These are phyloP conservation scores for Cichlasoma orientale DNA, from an alignment of 2,797 vertebrate genomes.

Conservation along the genomic window DNA sequence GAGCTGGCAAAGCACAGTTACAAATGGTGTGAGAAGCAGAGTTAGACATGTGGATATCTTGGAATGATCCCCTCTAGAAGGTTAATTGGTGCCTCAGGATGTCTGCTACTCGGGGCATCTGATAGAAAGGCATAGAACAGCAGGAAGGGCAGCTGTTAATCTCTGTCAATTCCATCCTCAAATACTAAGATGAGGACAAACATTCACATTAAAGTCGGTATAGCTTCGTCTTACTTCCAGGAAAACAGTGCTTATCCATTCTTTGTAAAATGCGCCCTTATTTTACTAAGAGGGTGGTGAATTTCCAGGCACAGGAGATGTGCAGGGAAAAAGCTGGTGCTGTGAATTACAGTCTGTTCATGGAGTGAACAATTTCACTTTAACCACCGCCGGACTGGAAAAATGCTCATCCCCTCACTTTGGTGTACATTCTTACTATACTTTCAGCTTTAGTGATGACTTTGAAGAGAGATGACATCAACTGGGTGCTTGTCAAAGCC, in stretches of 20 bases:
- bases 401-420: conserved; percentile 45
- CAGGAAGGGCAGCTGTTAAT: conserved; percentile 71
- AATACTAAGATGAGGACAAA: conserved; percentile 54
- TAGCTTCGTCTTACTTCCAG: conserved; percentile 14
- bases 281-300: background rate
- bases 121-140: conserved; percentile 67
- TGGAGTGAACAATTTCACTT: conserved; percentile 4
- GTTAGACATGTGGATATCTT: conserved; percentile 65
- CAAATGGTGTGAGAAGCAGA: conserved; percentile 64
- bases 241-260: background rate
- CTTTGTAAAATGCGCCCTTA: background rate
- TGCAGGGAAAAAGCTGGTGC: conserved; percentile 35
- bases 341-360: background rate
- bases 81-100: conserved; percentile 80
- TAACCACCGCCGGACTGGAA: conserved; percentile 32
- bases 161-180: conserved; percentile 56
- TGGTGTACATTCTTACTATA: conserved; percentile 33
- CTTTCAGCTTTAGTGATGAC: conserved; percentile 57
- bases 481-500: conserved; percentile 67
- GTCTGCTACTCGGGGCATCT: conserved; percentile 69
- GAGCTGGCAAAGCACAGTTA: conserved; percentile 67
- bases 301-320: conserved; percentile 42
- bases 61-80: conserved; percentile 73
- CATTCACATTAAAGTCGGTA: conserved; percentile 33
- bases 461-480: conserved; percentile 71